Evolutionary conservation across 2,888 invertebrate genomes (phyloP).

Genomic region (Panzeria rudis): DNA sequence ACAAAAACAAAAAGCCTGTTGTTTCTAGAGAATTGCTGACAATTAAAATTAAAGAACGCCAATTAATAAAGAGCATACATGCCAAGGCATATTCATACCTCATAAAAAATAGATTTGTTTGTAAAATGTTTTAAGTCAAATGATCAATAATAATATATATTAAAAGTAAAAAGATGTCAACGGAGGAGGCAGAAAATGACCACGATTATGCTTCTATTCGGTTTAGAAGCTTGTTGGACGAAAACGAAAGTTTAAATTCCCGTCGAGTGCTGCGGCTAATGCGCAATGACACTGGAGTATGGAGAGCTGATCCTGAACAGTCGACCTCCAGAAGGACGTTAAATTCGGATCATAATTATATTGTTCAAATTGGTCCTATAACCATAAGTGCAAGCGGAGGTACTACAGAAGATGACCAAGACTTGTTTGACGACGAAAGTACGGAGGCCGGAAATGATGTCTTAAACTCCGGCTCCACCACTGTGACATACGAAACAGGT

Average conservation of each 20-base stretch:
- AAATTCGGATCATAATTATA: constrained; percentile 59
- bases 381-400: constrained; percentile 23
- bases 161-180: constrained; percentile 37
- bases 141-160: neutral
- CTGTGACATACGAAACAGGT: constrained; percentile 46
- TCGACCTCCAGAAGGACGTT: constrained; percentile 23
- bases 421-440: constrained; percentile 63
- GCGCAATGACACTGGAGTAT: constrained; percentile 12
- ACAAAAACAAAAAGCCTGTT: constrained; percentile 20
- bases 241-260: constrained; percentile 5
- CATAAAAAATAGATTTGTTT: neutral
- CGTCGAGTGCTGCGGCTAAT: constrained; percentile 19
- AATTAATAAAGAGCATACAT: too few species aligned
- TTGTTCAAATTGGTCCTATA: neutral
- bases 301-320: constrained; percentile 16
- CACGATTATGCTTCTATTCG: constrained; percentile 59
- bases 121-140: neutral
- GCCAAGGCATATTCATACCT: neutral
- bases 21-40: neutral
- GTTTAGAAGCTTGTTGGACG: constrained; percentile 11
- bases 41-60: neutral
- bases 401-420: constrained; percentile 41
- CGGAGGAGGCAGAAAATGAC: constrained; percentile 57
- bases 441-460: constrained; percentile 52
- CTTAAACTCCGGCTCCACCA: constrained; percentile 31